Percentiles rank a stretch among this genome's conserved stretches.
Conservation (phyloP, 2,113 vertebrate genomes). For the Pelvicachromis taeniatus region DNA sequence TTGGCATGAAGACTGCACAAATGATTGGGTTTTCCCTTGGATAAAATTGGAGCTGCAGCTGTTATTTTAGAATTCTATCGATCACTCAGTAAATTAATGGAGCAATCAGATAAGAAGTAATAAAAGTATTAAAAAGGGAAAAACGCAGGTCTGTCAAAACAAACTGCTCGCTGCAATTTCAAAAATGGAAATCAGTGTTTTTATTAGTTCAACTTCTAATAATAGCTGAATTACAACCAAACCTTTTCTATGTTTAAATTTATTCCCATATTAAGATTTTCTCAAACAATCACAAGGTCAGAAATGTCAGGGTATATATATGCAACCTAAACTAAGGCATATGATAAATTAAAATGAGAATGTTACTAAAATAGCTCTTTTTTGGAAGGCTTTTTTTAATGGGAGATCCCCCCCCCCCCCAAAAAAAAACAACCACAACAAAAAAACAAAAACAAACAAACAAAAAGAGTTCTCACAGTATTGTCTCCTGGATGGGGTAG, state of each 20-base stretch:
- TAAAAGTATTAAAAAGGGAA: background rate
- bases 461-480: background rate
- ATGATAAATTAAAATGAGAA: background rate
- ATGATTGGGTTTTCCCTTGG: background rate
- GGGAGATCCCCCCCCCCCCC: too few species aligned
- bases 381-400: background rate
- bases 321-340: background rate
- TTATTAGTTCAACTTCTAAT: background rate
- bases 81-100: background rate
- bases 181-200: background rate
- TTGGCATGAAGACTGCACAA: background rate
- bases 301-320: background rate
- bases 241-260: background rate
- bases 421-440: too few species aligned
- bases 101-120: background rate
- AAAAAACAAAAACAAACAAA: too few species aligned
- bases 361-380: background rate
- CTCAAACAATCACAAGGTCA: background rate
- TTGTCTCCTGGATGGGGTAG: background rate
- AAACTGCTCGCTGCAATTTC: background rate
- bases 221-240: background rate
- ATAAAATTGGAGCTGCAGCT: background rate
- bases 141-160: background rate
- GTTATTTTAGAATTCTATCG: background rate
- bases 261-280: background rate